phyloP scores from a whole-genome alignment of 2,888 invertebrate genomes.

The Aelia acuminata region DNA sequence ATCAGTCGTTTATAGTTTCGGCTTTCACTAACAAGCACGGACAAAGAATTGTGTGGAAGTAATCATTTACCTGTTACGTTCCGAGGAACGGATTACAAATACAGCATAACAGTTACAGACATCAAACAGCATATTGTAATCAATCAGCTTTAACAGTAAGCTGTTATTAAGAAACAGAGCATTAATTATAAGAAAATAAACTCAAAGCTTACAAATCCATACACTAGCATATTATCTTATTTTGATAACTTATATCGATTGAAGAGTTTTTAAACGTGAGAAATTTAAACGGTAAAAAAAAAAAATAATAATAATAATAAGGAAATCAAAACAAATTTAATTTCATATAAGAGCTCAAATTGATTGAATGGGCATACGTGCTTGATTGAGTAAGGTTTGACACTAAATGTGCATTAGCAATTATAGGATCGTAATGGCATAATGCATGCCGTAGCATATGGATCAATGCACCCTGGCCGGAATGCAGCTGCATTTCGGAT shows the following conservation, averaged over 20 bases:
- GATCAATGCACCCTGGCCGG: background rate
- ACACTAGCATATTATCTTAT: too few relatives aligned
- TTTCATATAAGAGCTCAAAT: background rate
- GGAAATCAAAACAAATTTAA: background rate
- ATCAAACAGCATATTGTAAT: background rate
- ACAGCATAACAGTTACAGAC: background rate
- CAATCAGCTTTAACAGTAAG: background rate
- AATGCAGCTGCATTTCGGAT: background rate
- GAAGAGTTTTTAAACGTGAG: too few relatives aligned
- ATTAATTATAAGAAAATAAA: too few relatives aligned
- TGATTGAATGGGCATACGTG: background rate
- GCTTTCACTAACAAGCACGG: background rate
- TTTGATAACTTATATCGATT: too few relatives aligned
- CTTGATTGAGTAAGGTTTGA: background rate
- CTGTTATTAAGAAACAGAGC: too few relatives aligned
- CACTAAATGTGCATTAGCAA: background rate
- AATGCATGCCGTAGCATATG: background rate
- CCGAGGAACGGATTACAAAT: background rate
- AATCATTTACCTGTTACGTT: conserved; percentile 2
- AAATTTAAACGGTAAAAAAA: too few relatives aligned
- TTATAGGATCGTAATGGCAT: background rate
- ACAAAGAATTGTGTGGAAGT: background rate
- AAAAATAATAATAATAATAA: too few relatives aligned
- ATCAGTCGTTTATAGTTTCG: background rate
- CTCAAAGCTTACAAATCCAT: too few relatives aligned